Evolutionary conservation across 2,113 vertebrate species (phyloP).

Genomic region (Oostethus manadensis): DNA sequence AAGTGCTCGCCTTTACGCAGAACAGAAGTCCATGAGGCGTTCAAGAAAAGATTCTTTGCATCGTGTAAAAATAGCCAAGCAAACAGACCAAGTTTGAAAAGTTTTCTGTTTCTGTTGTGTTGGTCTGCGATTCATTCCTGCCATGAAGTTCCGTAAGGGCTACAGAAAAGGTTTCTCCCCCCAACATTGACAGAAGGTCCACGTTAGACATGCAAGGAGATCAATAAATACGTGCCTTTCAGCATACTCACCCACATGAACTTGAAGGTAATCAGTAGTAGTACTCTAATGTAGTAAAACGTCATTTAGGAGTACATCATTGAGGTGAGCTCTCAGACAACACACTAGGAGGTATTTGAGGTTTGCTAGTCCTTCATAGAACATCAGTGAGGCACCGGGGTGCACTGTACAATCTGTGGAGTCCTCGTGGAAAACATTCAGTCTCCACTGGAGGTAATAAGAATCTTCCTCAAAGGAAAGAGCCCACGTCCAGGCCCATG

Average conservation of each 20-base stretch:
- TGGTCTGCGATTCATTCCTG: constrained; percentile 14
- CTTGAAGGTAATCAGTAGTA: not conserved
- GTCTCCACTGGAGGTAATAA: constrained; percentile 33
- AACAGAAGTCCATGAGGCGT: too few relatives aligned
- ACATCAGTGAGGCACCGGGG: constrained; percentile 50
- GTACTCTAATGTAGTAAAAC: constrained; percentile 41
- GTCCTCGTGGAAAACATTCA: constrained; percentile 33
- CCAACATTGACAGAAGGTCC: constrained; percentile 49
- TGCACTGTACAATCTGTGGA: constrained; percentile 7
- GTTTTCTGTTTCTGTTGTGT: not conserved
- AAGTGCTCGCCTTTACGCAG: too few relatives aligned
- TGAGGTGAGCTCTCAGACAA: constrained; percentile 48
- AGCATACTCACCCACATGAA: constrained; percentile 46
- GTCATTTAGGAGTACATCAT: constrained; percentile 39
- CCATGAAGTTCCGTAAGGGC: constrained; percentile 38
- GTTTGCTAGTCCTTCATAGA: constrained; percentile 25
- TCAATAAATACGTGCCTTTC: constrained; percentile 59
- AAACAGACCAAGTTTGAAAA: too few relatives aligned
- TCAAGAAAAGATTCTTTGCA: too few relatives aligned
- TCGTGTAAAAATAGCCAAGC: too few relatives aligned
- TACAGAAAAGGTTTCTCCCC: constrained; percentile 27
- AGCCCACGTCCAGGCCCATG: constrained; percentile 67
- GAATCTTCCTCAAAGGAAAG: constrained; percentile 60
- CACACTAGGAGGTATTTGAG: constrained; percentile 53
- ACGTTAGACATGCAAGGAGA: constrained; percentile 63